Base-by-base conservation (phyloP, 1,140 invertebrate species). In the Hylyphantes graminicola region DNA sequence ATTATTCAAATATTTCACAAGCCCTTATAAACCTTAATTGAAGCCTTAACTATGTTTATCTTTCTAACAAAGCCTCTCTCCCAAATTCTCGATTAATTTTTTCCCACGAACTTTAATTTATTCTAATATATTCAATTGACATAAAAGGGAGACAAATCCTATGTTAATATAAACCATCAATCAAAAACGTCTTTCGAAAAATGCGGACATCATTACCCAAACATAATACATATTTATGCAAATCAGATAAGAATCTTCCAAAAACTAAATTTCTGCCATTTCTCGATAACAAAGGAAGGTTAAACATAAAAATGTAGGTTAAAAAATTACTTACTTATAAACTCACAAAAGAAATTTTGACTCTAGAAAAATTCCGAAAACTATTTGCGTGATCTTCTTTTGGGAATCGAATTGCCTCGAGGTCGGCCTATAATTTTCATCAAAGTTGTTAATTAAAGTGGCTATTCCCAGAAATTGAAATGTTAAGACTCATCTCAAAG, bases 171-270 rank as follows among this genome's bases (percentile, higher is more conserved):
- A 67, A 55, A 65, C 50, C 61, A 78, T 78, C 76, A 78, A 78
- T 78, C 76, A 78, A 65, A 35, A 54, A 12, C 61, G 17, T 78
- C 48, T 78, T 65, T 65, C n/a, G 13, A 54, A 19, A 51, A 65
- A 78, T 64, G 67, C 19, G 67, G 61, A 53, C 35, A 50, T 21
- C 67, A 35, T 53, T 78, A 55, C 19, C 63, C 48, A 78, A 78
- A 54, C 76, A 65, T 65, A 65, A 67, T 78, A 48, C 76, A 78
- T 78, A 78, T 78, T 78, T 78, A 78, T 78, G 76, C 76, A 78
- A 78, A 65, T 78, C 61, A 67, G 35, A 55, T 50, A 7, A 65
- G 63, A 54, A 63, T 78, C 63, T 78, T 50, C 65, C 35, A 78
- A 78, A 78, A 78, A 78, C 76, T 78, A 65, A 78, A 67, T 78